These are phyloP conservation scores for Epinephelus malabaricus DNA, from an alignment of 2,797 vertebrate genomes.

Conservation along the genomic window DNA sequence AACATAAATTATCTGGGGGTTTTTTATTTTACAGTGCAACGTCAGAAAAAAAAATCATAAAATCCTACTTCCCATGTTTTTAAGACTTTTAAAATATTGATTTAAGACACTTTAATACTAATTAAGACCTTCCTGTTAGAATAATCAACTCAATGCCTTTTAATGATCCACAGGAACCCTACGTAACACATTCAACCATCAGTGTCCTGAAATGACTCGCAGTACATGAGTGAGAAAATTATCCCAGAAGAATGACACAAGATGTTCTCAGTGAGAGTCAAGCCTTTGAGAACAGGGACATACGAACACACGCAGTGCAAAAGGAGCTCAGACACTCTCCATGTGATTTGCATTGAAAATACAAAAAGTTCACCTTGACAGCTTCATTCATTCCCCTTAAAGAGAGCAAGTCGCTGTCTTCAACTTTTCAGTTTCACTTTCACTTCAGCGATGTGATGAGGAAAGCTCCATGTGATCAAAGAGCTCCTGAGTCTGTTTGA, in stretches of 20 bases:
- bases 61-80: no score
- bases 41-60: no score
- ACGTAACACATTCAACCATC: not conserved
- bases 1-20: no score
- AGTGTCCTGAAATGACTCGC: not conserved
- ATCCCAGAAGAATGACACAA: not conserved
- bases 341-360: not conserved
- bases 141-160: no score
- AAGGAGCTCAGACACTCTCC: not conserved
- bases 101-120: no score
- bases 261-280: not conserved
- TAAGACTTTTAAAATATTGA: no score
- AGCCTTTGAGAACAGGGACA: not conserved
- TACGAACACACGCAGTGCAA: not conserved
- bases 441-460: not conserved
- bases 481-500: conserved; percentile 5
- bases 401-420: not conserved
- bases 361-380: not conserved
- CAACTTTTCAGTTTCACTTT: not conserved
- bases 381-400: not conserved
- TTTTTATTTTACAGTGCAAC: no score
- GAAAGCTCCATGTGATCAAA: conserved; percentile 19
- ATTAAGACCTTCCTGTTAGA: no score
- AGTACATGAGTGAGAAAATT: not conserved
- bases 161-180: no score